Percentiles rank a stretch among this genome's conserved stretches.
phyloP scores from a whole-genome alignment of 2,797 vertebrate genomes.

The Cygnus olor region DNA sequence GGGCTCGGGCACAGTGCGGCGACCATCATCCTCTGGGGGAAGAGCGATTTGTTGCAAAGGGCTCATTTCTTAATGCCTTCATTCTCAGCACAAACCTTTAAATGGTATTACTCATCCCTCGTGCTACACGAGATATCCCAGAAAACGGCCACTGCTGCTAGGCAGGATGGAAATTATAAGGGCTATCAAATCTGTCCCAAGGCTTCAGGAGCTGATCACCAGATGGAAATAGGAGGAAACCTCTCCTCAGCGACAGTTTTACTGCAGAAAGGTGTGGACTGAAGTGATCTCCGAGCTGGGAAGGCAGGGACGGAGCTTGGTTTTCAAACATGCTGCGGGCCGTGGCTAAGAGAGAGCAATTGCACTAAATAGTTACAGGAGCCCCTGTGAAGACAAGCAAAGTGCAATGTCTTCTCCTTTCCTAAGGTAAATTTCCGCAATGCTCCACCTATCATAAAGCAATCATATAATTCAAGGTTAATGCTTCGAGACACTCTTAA shows the following conservation, averaged over 20 bases:
- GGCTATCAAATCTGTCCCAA: not conserved
- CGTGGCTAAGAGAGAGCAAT: not conserved
- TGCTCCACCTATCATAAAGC: not conserved
- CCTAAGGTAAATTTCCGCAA: not conserved
- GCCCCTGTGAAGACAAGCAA: not conserved
- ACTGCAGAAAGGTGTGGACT: not conserved
- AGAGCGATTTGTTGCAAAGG: conserved; percentile 6
- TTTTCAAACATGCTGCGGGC: not conserved
- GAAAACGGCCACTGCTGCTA: not conserved
- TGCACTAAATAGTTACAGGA: not conserved
- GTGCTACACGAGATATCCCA: not conserved
- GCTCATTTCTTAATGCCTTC: not conserved
- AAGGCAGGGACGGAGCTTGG: not conserved
- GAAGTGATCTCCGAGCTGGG: not conserved
- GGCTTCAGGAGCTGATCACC: not conserved
- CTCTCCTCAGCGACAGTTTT: not conserved
- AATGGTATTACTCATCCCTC: not conserved
- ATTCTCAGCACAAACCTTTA: not conserved
- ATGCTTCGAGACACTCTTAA: conserved; percentile 54
- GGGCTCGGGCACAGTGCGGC: not conserved
- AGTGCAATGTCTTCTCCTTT: not conserved
- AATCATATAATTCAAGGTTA: conserved; percentile 66
- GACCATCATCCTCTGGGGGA: not conserved
- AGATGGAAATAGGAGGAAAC: not conserved
- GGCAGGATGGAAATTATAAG: not conserved